Evolutionary conservation across 1,140 invertebrate species (phyloP), one percentile per base, ranked within the genome.

Genomic region (Parasteatoda tepidariorum): DNA sequence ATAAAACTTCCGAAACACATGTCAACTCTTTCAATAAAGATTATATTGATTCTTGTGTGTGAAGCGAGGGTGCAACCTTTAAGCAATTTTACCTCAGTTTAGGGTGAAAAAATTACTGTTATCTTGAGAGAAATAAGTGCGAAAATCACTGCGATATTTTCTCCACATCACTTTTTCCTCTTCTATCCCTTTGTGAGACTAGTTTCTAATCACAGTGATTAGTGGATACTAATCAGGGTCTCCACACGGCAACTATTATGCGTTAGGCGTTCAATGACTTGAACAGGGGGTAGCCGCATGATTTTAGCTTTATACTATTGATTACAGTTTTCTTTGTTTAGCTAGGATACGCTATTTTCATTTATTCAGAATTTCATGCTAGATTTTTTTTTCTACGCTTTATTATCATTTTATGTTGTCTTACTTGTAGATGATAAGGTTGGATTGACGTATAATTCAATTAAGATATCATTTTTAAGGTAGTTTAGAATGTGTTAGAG

Each of bases 111-210:
- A 68, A 68, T 48, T 41, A 41, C 66, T 22, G 33, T 68, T 24
- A 68, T 68, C 66, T 26, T 38, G 66, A 41, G 38, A 68, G 33
- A 41, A 68, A 68, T 26, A 68, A 68, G 66, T 68, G 66, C 33
- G 66, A 68, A 68, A 68, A 68, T 68, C 33, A 68, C 66, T 31
- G 31, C 24, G 66, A 66, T 66, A 66, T 33, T 66, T 66, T 66
- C 62, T 33, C 62, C 28, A 18, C 62, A 33, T 33, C 62, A 66
- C 62, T 66, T 66, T 66, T 66, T 66, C n/a, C 62, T 66, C 66
- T 18, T 30, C 22, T 68, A n/a, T n/a, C 24, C 66, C 48, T 68
- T 68, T 68, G 66, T 68, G n/a, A 9, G 18, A 22, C 38, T n/a
- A 7, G 18, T 31, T 68, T 26, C 33, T 68, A 68, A 68, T 68